These are phyloP conservation scores for Oncorhynchus nerka DNA, from an alignment of 2,113 vertebrate genomes.

Conservation along the genomic window DNA sequence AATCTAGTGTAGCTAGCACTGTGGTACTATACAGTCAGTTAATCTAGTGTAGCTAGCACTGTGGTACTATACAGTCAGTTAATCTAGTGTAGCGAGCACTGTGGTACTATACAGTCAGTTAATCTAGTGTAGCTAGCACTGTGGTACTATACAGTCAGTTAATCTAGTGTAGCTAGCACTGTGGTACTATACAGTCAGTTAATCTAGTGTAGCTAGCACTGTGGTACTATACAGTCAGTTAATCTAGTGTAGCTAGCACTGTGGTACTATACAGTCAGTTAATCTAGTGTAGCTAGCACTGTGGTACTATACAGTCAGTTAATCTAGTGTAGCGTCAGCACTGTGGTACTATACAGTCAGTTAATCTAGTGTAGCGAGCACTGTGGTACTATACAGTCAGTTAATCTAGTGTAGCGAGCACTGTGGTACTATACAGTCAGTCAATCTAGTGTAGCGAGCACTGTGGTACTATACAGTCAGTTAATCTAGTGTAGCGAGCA, in stretches of 20 bases:
- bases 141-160: background rate
- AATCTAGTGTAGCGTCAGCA: too few relatives aligned
- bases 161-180: background rate
- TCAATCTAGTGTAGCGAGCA: too few relatives aligned
- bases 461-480: constrained; percentile 1
- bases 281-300: background rate
- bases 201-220: too few relatives aligned
- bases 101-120: constrained; percentile 38
- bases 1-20: background rate
- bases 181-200: background rate
- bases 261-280: background rate
- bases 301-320: background rate
- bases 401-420: too few relatives aligned
- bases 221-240: background rate
- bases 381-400: background rate
- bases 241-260: too few relatives aligned
- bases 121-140: constrained; percentile 32
- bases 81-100: background rate
- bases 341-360: background rate
- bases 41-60: constrained; percentile 34
- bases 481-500: too few relatives aligned
- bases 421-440: background rate
- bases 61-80: background rate
- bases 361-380: too few relatives aligned
- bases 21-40: constrained; percentile 42